Evolutionary conservation across 2,113 vertebrate species (phyloP).

Genomic region (Macquaria australasica): DNA sequence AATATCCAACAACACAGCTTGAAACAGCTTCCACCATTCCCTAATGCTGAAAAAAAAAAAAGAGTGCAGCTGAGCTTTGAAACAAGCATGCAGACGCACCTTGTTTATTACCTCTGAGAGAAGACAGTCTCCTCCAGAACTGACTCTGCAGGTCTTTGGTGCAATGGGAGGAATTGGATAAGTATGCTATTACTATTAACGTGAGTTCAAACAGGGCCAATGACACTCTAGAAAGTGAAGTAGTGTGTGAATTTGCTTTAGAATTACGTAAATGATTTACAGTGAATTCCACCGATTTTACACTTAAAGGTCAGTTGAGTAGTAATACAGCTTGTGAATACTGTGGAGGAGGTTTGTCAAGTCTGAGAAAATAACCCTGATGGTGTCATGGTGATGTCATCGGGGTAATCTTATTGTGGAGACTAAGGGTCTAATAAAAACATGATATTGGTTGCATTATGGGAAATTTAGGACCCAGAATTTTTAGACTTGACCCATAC

Average conservation of each 20-base stretch:
- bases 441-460: background rate
- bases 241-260: background rate
- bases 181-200: conserved; percentile 50
- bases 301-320: background rate
- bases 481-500: background rate
- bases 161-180: conserved; percentile 64
- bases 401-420: background rate
- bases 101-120: conserved; percentile 69
- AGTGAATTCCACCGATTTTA: background rate
- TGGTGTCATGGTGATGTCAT: background rate
- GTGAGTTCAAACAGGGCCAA: background rate
- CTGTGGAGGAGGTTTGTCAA: background rate
- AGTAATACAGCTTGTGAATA: background rate
- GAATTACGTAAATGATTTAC: background rate
- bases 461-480: background rate
- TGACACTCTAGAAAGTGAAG: conserved; percentile 13
- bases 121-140: conserved; percentile 67
- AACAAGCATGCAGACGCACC: conserved; percentile 66
- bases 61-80: conserved; percentile 39
- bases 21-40: conserved; percentile 13
- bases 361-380: background rate
- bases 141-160: conserved; percentile 70
- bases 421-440: background rate
- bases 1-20: conserved; percentile 22
- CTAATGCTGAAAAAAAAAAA: conserved; percentile 13